Evolutionary conservation across 2,797 vertebrate genomes (phyloP).

Genomic region (Lindbergichthys nudifrons): DNA sequence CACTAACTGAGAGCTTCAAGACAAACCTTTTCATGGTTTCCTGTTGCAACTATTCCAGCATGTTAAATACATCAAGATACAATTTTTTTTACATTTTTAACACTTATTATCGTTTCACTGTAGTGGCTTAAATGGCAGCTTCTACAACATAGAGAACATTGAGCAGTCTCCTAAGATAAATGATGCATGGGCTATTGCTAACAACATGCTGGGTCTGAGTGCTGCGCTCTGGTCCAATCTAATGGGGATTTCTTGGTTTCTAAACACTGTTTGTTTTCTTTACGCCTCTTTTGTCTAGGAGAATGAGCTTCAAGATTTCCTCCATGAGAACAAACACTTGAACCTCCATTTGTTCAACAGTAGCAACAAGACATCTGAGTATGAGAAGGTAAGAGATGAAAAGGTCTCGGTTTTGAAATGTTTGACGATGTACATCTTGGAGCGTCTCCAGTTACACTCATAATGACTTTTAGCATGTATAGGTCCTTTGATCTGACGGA

Average conservation of each 20-base stretch:
- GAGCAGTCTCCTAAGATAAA: conserved; percentile 58
- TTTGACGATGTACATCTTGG: background rate
- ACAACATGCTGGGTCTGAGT: conserved; percentile 55
- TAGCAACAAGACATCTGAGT: conserved; percentile 76
- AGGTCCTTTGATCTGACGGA: background rate
- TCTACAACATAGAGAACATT: conserved; percentile 56
- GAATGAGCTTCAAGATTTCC: conserved; percentile 89
- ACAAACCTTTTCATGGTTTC: conserved; percentile 12
- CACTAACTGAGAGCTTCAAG: background rate
- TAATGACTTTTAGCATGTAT: background rate
- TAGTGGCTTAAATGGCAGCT: conserved; percentile 45
- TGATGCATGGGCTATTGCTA: conserved; percentile 67
- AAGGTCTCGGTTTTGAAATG: background rate
- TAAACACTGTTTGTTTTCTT: conserved; percentile 51
- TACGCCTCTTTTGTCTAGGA: conserved; percentile 79
- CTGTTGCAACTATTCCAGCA: conserved; percentile 10
- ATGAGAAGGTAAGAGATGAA: conserved; percentile 87
- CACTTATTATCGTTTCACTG: conserved; percentile 22
- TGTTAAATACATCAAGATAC: conserved; percentile 14
- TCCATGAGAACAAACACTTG: conserved; percentile 83
- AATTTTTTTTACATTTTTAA: conserved; percentile 10
- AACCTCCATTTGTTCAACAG: conserved; percentile 84
- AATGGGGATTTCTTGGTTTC: conserved; percentile 35
- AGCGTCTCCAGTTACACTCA: conserved; percentile 4
- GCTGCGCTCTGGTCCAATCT: conserved; percentile 51